Evolutionary conservation across 2,888 invertebrate species (phyloP), one percentile per base, ranked within the genome.

Genomic region (Dolomedes plantarius): DNA sequence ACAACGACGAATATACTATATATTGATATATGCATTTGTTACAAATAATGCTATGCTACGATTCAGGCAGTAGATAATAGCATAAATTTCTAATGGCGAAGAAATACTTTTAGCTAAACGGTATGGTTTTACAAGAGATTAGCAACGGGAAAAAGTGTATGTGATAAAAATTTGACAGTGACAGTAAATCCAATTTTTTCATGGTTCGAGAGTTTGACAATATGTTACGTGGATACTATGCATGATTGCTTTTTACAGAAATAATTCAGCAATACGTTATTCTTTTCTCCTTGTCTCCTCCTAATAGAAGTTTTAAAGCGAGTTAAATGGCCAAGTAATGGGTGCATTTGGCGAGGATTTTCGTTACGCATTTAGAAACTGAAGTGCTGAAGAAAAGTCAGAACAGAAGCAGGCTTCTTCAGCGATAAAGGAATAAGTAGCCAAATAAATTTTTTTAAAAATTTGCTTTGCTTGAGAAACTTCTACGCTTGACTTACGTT

Each of bases 281-380:
- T 46, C 36, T 36, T 46, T 46, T 16, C 16, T 16, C 13, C 23
- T 56, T 56, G n/a, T 23, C 56, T 56, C 6, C 11, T 56, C 56
- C 5, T 23, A 56, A 56, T 56, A 56, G 56, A 1, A 56, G 56
- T 16, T 56, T 56, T 56, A 56, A 56, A 56, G 23, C 56, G 56
- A 56, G 56, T 56, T 56, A 56, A 56, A 56, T 56, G 56, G 56
- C 23, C 23, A 56, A 56, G 56, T 56, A 56, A 56, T 56, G 23
- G 41, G 6, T 19, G 23, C 11, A 56, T 56, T 23, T 56, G 56
- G 56, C 56, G 1, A 56, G 19, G 19, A 23, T 56, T 16, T 56
- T 56, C 23, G 23, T 56, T 23, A 16, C 46, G 46, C 6, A 36
- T 5, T n/a, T 36, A 36, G 36, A 36, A 36, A 36, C 36, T 11